Evolutionary conservation across 1,140 invertebrate species (phyloP).

Genomic region (Eubasilissa regina): DNA sequence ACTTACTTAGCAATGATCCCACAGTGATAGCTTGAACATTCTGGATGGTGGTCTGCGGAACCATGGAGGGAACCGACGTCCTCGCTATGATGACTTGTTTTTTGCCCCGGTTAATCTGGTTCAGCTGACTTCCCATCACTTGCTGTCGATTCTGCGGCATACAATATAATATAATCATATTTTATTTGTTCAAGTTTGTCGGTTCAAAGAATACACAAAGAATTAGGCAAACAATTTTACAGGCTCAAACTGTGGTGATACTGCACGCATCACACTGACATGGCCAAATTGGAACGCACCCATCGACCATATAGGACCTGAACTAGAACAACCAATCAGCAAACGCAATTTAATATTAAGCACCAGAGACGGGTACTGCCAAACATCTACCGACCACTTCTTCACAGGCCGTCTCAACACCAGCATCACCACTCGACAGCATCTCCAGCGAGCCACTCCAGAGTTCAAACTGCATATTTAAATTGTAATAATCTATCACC

Average conservation of each 20-base stretch:
- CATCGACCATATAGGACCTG: too few species aligned
- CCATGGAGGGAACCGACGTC: slow-evolving; percentile 1
- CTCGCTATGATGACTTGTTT: slow-evolving; percentile 27
- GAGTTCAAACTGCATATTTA: too few species aligned
- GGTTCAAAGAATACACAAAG: too few species aligned
- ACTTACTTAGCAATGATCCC: slow-evolving; percentile 12
- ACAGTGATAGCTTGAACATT: neutral
- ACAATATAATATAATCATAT: neutral
- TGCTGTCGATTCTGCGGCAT: neutral
- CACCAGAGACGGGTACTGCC: too few species aligned
- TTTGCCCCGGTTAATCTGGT: neutral
- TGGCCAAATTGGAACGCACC: neutral
- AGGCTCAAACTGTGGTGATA: neutral
- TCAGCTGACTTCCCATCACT: neutral
- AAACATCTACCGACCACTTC: too few species aligned
- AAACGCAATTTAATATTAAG: too few species aligned
- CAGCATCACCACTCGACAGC: too few species aligned
- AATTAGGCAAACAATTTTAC: neutral
- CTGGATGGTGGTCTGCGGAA: neutral
- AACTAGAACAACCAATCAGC: slow-evolving; percentile 1
- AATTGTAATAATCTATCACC: too few species aligned
- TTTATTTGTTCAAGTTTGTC: too few species aligned
- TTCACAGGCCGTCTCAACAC: too few species aligned
- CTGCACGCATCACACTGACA: neutral
- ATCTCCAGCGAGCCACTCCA: too few species aligned